These are phyloP conservation scores for Drosophila ambigua DNA, from an alignment of 1,140 invertebrate species.

Conservation along the genomic window DNA sequence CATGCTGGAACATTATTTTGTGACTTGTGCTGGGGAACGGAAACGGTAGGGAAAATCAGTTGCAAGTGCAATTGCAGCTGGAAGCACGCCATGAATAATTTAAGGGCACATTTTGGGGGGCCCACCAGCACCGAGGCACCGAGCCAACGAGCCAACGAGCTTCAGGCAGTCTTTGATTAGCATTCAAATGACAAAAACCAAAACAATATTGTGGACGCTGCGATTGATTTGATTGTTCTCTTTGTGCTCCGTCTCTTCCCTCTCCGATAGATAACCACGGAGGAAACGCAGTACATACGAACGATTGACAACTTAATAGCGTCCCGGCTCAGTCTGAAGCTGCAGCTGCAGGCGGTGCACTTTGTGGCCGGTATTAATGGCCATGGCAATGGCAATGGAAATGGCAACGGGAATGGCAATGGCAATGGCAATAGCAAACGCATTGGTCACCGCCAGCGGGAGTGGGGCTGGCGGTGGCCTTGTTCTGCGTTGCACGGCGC, in stretches of 20 bases:
- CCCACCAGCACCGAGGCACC: neutral
- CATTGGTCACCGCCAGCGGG: slow-evolving; percentile 10
- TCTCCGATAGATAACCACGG: slow-evolving; percentile 59
- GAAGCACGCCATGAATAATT: slow-evolving; percentile 64
- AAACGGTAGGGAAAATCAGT: slow-evolving; percentile 77
- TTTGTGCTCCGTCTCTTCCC: neutral
- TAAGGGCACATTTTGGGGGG: slow-evolving; percentile 53
- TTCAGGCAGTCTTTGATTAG: slow-evolving; percentile 28
- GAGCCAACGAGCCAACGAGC: no score
- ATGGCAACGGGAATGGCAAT: slow-evolving; percentile 41
- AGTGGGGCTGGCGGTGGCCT: slow-evolving; percentile 76
- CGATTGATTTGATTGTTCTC: slow-evolving; percentile 26
- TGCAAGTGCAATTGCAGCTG: slow-evolving; percentile 55
- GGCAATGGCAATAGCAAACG: slow-evolving; percentile 10
- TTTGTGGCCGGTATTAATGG: slow-evolving; percentile 57
- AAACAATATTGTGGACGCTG: slow-evolving; percentile 26
- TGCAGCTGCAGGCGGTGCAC: slow-evolving; percentile 79
- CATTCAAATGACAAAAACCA: slow-evolving; percentile 43
- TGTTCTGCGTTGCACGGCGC: slow-evolving; percentile 85
- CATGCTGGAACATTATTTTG: slow-evolving; percentile 58
- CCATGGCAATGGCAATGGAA: slow-evolving; percentile 53
- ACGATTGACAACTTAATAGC: slow-evolving; percentile 78
- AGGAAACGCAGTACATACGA: slow-evolving; percentile 79
- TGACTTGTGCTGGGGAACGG: slow-evolving; percentile 39
- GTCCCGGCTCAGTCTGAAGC: slow-evolving; percentile 81